A percentile compares a stretch with the other conserved stretches of the same genome.
phyloP scores from a whole-genome alignment of 2,113 vertebrate genomes.

The Spermophilus dauricus region DNA sequence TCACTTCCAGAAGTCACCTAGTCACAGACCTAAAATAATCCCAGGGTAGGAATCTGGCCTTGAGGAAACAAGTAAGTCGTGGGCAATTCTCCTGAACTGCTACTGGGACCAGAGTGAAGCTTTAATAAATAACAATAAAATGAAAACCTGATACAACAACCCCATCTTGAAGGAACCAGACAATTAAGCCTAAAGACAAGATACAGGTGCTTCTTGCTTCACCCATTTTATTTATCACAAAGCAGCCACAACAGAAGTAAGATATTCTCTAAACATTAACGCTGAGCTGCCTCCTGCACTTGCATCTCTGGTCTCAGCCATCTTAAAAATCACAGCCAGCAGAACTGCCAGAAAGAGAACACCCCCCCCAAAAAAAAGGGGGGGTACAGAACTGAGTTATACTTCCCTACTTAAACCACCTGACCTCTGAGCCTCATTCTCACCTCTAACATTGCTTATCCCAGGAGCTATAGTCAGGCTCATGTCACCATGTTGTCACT shows the following conservation, averaged over 20 bases:
- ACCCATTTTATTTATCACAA: not conserved
- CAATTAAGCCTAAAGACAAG: not conserved
- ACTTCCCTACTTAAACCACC: not conserved
- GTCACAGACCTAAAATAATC: conserved; percentile 47
- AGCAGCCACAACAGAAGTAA: conserved; percentile 2
- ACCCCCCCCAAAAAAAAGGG: no score
- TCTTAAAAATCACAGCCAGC: not conserved
- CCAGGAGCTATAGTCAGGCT: not conserved
- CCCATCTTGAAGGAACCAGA: not conserved
- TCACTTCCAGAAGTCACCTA: conserved; percentile 64
- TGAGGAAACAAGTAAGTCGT: not conserved
- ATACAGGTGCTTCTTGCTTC: not conserved
- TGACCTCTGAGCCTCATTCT: not conserved
- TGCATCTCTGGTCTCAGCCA: not conserved
- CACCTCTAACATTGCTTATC: not conserved
- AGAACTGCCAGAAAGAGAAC: not conserved
- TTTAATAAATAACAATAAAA: not conserved
- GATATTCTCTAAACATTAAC: not conserved
- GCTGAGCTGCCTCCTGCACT: not conserved
- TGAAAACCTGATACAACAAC: not conserved
- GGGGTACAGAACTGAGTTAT: no score
- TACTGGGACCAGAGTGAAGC: not conserved
- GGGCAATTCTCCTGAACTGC: not conserved
- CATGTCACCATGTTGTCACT: not conserved
- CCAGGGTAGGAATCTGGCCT: conserved; percentile 29